Conservation (phyloP, 2,797 vertebrate genomes). For the Mus minutoides region DNA sequence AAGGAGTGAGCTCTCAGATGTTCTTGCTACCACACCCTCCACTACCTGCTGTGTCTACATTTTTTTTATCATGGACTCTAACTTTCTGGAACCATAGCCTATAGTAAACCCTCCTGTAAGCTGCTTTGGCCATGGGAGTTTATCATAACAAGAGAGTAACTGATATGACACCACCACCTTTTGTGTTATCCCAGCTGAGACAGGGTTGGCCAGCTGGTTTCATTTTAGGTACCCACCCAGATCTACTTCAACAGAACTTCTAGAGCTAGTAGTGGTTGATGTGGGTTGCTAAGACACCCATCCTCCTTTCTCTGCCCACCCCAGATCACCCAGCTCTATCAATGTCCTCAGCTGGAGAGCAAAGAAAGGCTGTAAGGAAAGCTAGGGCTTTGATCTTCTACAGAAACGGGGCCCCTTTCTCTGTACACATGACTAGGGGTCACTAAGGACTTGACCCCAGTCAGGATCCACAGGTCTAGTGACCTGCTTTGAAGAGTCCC, state of each 20-base stretch:
- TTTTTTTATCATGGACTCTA: neutral
- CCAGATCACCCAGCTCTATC: fast-evolving
- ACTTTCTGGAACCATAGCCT: neutral
- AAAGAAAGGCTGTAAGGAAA: slow-evolving; percentile 34
- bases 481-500: slow-evolving; percentile 55
- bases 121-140: neutral
- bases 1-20: neutral
- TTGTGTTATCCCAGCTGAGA: slow-evolving; percentile 45
- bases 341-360: slow-evolving; percentile 16
- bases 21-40: neutral
- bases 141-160: neutral
- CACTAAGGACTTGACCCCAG: slow-evolving; percentile 47
- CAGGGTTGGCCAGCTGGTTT: slow-evolving; percentile 41
- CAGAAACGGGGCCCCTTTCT: neutral
- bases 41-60: neutral
- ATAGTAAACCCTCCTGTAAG: neutral
- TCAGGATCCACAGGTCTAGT: slow-evolving; percentile 11
- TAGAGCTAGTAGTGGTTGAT: slow-evolving; percentile 49
- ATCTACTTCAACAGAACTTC: neutral
- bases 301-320: neutral
- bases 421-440: slow-evolving; percentile 15
- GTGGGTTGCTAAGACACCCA: slow-evolving; percentile 18
- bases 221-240: slow-evolving; percentile 63
- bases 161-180: neutral
- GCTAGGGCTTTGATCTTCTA: slow-evolving; percentile 62